These are phyloP conservation scores for Halictus quadricinctus DNA, from an alignment of 2,888 invertebrate species.

Conservation along the genomic window DNA sequence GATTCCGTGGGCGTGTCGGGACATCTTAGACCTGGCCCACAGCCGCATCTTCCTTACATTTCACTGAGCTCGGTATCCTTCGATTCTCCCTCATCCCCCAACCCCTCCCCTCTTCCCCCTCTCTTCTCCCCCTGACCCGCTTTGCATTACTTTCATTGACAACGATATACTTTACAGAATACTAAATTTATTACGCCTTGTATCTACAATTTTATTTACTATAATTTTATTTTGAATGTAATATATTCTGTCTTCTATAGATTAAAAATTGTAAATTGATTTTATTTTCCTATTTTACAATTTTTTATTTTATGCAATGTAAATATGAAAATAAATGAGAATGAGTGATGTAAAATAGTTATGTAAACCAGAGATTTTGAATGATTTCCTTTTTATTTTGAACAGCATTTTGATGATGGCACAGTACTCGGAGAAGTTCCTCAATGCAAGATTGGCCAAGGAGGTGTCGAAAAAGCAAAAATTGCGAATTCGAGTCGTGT, in stretches of 20 bases:
- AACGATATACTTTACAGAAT: too few relatives aligned
- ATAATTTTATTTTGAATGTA: too few relatives aligned
- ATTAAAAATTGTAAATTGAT: not conserved
- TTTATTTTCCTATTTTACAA: too few relatives aligned
- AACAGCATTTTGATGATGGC: not conserved
- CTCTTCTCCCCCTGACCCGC: not conserved
- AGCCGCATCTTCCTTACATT: conserved; percentile 30
- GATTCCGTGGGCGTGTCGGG: conserved; percentile 62
- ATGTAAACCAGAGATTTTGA: not conserved
- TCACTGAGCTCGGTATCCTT: conserved; percentile 19
- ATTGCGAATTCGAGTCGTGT: conserved; percentile 32
- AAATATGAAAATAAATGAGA: too few relatives aligned
- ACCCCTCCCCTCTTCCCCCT: not conserved
- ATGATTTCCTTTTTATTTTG: too few relatives aligned
- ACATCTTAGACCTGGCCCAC: conserved; percentile 23
- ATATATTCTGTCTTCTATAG: too few relatives aligned
- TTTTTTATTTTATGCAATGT: too few relatives aligned
- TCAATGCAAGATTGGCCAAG: not conserved
- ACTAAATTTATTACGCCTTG: not conserved
- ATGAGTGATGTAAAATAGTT: too few relatives aligned
- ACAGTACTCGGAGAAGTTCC: not conserved
- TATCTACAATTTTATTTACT: not conserved
- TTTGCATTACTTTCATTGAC: not conserved
- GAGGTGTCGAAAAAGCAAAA: not conserved
- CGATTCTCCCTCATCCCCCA: not conserved